Evolutionary conservation across 1,140 invertebrate genomes (phyloP), one percentile per base, ranked within the genome.

Genomic region (Lasioglossum baleicum): DNA sequence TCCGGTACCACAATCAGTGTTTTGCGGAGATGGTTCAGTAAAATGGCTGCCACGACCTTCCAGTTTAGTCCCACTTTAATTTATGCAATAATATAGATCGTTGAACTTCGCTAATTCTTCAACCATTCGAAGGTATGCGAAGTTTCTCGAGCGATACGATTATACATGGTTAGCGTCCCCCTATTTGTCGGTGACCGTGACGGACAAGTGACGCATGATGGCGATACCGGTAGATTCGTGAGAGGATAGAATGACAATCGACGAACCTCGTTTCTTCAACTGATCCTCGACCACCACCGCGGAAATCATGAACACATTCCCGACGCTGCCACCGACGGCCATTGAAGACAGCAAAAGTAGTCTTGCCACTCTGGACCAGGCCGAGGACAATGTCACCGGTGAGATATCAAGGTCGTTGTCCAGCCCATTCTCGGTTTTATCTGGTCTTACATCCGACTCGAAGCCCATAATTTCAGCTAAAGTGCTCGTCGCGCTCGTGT

Each of bases 261-360:
- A 0, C 3, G 40, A 91, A 96, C 96, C 96, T 94, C 94, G 93
- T 91, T 95, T 95, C 84, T 95, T 95, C 0, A 96, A 91, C 86
- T 96, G 95, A 84, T 96, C 95, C 80, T 96, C 95, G 26, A 96
- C 95, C 93, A 96, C 96, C 44, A 96, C 94, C 5, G 96, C 95
- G 48, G 95, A 96, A 87, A 96, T 96, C 94, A 96, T 96, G 88
- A 96, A 96, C 64, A 96, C 95, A 87, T 96, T 96, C 35, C 96
- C 96, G 51, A 96, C 94, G 79, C 95, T 96, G 5, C 96, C 96
- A 22, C 96, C 87, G 0, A 95, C 94, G 0, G 95, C 94, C 48
- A 96, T 92, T 0, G 94, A 94, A 0, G 95, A 94, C 35, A 97
- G 91, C 26, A 97, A 90, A 11, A 97, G 88, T 0, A 97, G 93